These are phyloP conservation scores for Drosophila robusta DNA, from an alignment of 2,888 invertebrate genomes.

Conservation along the genomic window DNA sequence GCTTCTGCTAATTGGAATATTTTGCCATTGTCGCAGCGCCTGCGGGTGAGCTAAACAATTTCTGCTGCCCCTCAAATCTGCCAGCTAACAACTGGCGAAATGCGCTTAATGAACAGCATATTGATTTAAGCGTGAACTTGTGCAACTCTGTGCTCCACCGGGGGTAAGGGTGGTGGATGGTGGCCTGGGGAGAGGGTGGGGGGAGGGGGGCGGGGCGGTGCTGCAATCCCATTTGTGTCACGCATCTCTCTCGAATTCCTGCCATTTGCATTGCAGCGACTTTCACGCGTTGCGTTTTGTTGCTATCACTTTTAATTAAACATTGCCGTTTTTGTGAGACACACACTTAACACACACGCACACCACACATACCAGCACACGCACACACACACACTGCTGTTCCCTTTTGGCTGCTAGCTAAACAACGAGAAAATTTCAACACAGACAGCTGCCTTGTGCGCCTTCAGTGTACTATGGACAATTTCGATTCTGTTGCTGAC, in stretches of 20 bases:
- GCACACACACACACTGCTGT: slow-evolving; percentile 6
- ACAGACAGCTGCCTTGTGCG: slow-evolving; percentile 23
- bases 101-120: slow-evolving; percentile 19
- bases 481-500: not conserved
- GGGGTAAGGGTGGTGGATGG: too few species aligned
- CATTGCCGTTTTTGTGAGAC: slow-evolving; percentile 49
- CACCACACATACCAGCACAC: not conserved
- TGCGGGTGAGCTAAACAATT: slow-evolving; percentile 30
- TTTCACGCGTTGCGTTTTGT: slow-evolving; percentile 52
- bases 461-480: not conserved
- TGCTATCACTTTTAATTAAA: slow-evolving; percentile 62
- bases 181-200: too few species aligned
- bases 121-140: slow-evolving; percentile 28
- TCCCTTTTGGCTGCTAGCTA: slow-evolving; percentile 26
- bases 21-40: slow-evolving; percentile 29
- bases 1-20: slow-evolving; percentile 37
- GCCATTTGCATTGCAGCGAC: slow-evolving; percentile 32
- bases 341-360: slow-evolving; percentile 34
- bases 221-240: slow-evolving; percentile 20
- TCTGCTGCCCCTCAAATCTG: not conserved
- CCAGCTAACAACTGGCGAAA: slow-evolving; percentile 5
- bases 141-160: not conserved
- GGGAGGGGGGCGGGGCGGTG: too few species aligned
- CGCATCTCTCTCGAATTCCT: slow-evolving; percentile 25
- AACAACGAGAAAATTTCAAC: slow-evolving; percentile 33